Conservation (phyloP, 2,797 vertebrate species). For the Basileuterus tristriatus region DNA sequence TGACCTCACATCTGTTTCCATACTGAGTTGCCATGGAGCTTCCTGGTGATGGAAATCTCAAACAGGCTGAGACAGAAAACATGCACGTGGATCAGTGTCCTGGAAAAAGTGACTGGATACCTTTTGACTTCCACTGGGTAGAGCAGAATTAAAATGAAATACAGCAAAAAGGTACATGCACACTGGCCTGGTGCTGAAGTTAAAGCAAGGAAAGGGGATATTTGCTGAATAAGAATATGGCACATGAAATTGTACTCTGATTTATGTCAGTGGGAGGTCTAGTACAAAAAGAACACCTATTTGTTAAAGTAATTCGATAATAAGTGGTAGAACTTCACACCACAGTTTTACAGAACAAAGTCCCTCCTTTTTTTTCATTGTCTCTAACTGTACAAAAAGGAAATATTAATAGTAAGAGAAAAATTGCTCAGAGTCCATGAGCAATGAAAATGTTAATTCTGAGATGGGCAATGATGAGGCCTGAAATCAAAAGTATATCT, state of each 20-base stretch:
- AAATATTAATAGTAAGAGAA: neutral
- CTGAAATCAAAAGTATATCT: neutral
- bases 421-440: neutral
- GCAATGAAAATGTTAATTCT: neutral
- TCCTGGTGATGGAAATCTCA: slow-evolving; percentile 1
- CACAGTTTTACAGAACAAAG: neutral
- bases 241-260: neutral
- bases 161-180: neutral
- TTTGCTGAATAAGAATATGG: neutral
- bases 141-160: neutral
- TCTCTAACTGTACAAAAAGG: neutral
- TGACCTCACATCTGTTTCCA: slow-evolving; percentile 46
- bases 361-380: neutral
- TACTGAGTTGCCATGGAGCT: slow-evolving; percentile 14
- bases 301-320: neutral
- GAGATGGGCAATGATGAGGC: neutral
- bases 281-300: neutral
- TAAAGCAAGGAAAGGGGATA: neutral
- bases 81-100: neutral
- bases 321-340: neutral
- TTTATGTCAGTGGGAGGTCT: neutral
- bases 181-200: neutral
- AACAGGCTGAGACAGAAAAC: neutral
- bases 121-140: neutral
- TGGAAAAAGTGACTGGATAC: neutral